Percentiles rank a stretch among this genome's conserved stretches.
Evolutionary conservation across 2,797 vertebrate species (phyloP).

Genomic region (Siniperca undulata): DNA sequence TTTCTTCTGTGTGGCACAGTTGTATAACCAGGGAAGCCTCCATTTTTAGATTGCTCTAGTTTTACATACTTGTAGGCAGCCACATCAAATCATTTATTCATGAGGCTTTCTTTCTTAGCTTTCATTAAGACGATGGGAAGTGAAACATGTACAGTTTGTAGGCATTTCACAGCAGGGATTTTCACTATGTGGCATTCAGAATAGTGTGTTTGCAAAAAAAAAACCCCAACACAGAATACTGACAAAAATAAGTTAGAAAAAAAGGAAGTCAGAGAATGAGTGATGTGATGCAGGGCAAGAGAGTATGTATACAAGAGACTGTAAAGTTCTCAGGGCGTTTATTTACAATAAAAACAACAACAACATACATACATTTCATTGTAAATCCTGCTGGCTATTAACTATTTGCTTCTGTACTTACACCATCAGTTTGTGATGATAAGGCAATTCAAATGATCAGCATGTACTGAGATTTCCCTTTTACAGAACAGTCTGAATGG

Average conservation of each 20-base stretch:
- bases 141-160: constrained; percentile 39
- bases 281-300: not conserved
- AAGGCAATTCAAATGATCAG: constrained; percentile 80
- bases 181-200: constrained; percentile 18
- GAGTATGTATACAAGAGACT: not conserved
- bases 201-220: constrained; percentile 11
- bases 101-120: constrained; percentile 53
- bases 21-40: constrained; percentile 56
- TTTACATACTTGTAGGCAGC: constrained; percentile 61
- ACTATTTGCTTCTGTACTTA: constrained; percentile 48
- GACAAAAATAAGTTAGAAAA: not conserved
- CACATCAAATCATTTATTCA: constrained; percentile 71
- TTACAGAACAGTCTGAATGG: constrained; percentile 62
- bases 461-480: constrained; percentile 70
- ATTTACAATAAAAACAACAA: constrained; percentile 80
- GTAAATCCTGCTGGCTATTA: constrained; percentile 67
- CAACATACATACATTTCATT: constrained; percentile 74
- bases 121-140: constrained; percentile 52
- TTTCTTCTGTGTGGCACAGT: constrained; percentile 47
- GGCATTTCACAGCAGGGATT: constrained; percentile 20
- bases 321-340: constrained; percentile 70
- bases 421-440: constrained; percentile 63
- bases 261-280: not conserved
- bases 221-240: not conserved
- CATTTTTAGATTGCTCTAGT: constrained; percentile 63